Percentiles rank a stretch among this genome's conserved stretches.
phyloP scores from a whole-genome alignment of 1,140 invertebrate genomes.

The Drosophila rufa region DNA sequence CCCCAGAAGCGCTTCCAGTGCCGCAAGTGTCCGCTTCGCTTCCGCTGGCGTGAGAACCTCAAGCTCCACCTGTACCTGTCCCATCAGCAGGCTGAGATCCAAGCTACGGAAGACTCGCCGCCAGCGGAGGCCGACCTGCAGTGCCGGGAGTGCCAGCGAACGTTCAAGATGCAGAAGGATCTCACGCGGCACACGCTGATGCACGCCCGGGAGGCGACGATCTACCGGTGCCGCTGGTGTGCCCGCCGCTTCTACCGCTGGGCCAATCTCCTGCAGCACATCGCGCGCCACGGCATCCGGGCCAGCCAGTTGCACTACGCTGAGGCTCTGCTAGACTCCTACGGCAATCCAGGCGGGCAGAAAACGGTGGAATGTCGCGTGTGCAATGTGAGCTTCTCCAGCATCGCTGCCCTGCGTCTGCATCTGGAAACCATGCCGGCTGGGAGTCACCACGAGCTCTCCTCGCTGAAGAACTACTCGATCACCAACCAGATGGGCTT shows the following conservation, averaged over 20 bases:
- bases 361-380: constrained; percentile 70
- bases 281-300: constrained; percentile 67
- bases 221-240: constrained; percentile 86
- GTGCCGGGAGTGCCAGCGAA: constrained; percentile 85
- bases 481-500: constrained; percentile 77
- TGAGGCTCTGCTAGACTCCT: constrained; percentile 59
- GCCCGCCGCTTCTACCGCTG: constrained; percentile 86
- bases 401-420: constrained; percentile 49
- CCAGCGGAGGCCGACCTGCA: constrained; percentile 26
- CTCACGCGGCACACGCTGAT: constrained; percentile 85
- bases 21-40: constrained; percentile 71
- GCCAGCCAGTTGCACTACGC: constrained; percentile 60
- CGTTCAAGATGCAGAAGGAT: constrained; percentile 86
- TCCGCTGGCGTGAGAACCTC: constrained; percentile 78
- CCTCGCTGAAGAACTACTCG: constrained; percentile 69
- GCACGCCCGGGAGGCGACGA: constrained; percentile 85
- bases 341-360: constrained; percentile 57
- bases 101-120: background rate
- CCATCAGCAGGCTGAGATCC: constrained; percentile 32
- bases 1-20: constrained; percentile 64
- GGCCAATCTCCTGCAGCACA: constrained; percentile 84
- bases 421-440: constrained; percentile 50
- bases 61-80: constrained; percentile 50
- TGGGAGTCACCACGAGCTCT: constrained; percentile 44
- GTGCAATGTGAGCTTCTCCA: constrained; percentile 55